Evolutionary conservation across 2,797 vertebrate species (phyloP).

Genomic region (Coracias cyanogaster): DNA sequence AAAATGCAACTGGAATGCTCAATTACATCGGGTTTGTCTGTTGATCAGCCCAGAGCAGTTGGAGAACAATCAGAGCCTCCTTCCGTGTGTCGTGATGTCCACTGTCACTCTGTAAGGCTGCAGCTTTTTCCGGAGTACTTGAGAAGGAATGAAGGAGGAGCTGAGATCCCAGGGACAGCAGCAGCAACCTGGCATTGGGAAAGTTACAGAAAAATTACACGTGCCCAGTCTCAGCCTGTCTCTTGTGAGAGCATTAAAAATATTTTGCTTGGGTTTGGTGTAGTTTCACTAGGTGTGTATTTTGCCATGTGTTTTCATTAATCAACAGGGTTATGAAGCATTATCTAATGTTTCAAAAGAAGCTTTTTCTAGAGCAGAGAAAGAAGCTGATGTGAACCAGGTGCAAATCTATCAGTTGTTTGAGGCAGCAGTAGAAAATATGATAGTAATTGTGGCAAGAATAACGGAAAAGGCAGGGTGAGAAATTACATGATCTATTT

Average conservation of each 20-base stretch:
- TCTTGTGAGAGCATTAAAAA: neutral
- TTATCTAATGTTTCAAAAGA: neutral
- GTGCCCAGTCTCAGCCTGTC: neutral
- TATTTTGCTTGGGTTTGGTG: neutral
- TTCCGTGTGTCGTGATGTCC: fast-evolving
- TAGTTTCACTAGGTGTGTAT: neutral
- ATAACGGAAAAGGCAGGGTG: neutral
- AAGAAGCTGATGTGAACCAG: neutral
- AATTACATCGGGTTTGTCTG: neutral
- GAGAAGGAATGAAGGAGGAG: neutral
- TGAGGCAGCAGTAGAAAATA: neutral
- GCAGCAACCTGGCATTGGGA: neutral
- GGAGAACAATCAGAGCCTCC: neutral
- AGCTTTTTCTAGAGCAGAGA: neutral
- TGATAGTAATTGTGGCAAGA: neutral
- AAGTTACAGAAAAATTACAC: neutral
- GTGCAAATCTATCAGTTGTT: neutral
- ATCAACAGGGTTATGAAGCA: neutral
- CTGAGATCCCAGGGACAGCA: neutral
- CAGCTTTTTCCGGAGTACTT: neutral
- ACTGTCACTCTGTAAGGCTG: neutral
- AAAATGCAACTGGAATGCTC: neutral
- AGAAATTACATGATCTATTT: neutral
- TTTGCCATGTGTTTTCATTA: neutral
- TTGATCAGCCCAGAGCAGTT: neutral